Evolutionary conservation across 92 coral and sea anemone genomes (phyloP), one percentile per base, ranked within the genome.

Genomic region (Zoanthus solanderi): DNA sequence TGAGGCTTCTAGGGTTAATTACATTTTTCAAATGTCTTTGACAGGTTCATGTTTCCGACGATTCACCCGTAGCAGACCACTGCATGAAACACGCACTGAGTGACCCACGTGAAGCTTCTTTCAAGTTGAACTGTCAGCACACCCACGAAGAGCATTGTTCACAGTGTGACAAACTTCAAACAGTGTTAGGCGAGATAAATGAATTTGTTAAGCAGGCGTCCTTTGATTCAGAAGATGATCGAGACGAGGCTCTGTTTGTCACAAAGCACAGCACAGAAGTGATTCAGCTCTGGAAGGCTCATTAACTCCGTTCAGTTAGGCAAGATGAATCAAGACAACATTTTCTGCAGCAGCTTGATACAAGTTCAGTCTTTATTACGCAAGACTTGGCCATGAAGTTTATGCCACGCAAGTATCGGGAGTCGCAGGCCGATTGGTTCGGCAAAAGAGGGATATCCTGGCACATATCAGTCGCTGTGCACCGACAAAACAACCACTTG

Each of bases 261-360:
- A 75, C 54, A 48, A 73, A 76, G 30, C 86, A 88, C 73, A 74
- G 84, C 76, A 76, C 31, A 31, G 84, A 83, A 6, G 78, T 79
- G 31, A 87, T 87, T 79, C 86, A 87, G 42, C 54, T 65, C 32
- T 91, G 93, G 93, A 90, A 76, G 84, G 89, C 84, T 47, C 93
- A 90, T 83, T 91, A 90, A 84, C 84, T 82, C 61, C 75, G 88
- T 8, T 68, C 85, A 44, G 88, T 87, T 46, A 83, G 91, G 18
- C 93, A 90, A 82, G 90, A 90, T 60, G 83, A 90, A 76, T 76
- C 90, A 11, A 82, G 90, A 74, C 85, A 66, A 52, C 75, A 85
- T 5, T 79, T 86, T 71, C 89, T 90, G 7, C 60, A 47, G 68
- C 29, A 47, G 52, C 83, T 85, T 16, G 63, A 84, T n/a, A 71